Conservation (phyloP, 2,888 invertebrate species). For the Rhingia campestris region DNA sequence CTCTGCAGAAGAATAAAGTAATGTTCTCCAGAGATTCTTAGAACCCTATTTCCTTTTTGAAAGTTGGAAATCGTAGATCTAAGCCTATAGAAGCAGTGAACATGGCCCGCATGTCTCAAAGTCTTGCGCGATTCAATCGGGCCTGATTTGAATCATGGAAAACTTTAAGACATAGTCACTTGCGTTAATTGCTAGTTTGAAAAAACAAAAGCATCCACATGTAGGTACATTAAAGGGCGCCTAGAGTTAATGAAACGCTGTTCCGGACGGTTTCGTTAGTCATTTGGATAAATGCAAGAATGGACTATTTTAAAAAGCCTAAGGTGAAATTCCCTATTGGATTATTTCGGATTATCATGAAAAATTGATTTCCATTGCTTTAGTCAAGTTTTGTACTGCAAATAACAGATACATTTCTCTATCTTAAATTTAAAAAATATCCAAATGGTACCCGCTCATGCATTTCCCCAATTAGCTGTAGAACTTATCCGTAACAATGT, state of each 20-base stretch:
- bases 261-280: neutral
- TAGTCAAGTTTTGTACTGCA: neutral
- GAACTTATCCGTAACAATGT: neutral
- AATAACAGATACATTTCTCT: too few species aligned
- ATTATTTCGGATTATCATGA: neutral
- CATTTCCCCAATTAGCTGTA: neutral
- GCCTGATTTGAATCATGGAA: conserved; percentile 38
- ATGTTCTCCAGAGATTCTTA: conserved; percentile 12
- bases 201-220: neutral
- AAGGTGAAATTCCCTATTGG: neutral
- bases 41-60: conserved; percentile 7
- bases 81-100: conserved; percentile 10
- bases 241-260: too few species aligned
- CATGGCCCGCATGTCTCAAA: conserved; percentile 52
- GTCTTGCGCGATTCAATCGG: conserved; percentile 45
- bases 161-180: conserved; percentile 52
- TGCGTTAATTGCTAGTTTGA: neutral
- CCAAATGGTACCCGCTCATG: neutral
- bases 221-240: neutral
- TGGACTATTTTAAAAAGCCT: neutral
- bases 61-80: conserved; percentile 6
- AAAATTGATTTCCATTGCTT: neutral
- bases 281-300: neutral
- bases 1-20: too few species aligned
- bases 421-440: too few species aligned